These are phyloP conservation scores for Orthonyx spaldingii DNA, from an alignment of 2,113 vertebrate genomes.

Conservation along the genomic window DNA sequence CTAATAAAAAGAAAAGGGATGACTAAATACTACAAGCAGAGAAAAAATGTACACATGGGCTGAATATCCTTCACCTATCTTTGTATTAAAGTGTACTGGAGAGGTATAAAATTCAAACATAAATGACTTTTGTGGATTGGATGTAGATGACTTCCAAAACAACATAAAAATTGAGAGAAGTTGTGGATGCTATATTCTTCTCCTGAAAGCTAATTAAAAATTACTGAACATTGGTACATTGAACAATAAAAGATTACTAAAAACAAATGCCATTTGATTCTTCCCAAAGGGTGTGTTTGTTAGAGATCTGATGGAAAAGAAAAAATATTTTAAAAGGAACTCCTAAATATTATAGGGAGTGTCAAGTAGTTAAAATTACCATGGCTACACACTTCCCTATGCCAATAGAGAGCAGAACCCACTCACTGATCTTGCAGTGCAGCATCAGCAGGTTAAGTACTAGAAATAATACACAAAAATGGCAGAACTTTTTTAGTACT, in stretches of 20 bases:
- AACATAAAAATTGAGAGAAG: background rate
- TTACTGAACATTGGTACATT: background rate
- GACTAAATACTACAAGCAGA: background rate
- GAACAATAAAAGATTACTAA: background rate
- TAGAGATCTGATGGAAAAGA: background rate
- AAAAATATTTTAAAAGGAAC: background rate
- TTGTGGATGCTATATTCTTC: background rate
- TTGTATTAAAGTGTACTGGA: background rate
- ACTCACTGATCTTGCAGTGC: background rate
- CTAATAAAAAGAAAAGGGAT: background rate
- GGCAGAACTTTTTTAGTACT: background rate
- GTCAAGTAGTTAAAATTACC: background rate
- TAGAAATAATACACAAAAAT: background rate
- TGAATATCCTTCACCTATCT: background rate
- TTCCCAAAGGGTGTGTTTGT: background rate
- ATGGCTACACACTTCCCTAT: background rate
- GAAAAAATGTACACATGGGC: background rate
- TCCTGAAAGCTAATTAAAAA: background rate
- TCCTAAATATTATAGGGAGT: background rate
- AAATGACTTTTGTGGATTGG: background rate
- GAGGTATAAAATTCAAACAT: background rate
- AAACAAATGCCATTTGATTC: background rate
- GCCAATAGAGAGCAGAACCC: background rate
- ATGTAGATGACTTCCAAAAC: background rate
- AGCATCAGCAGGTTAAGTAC: background rate